phyloP scores from a whole-genome alignment of 2,888 invertebrate species.

The Cartodere bifasciata region DNA sequence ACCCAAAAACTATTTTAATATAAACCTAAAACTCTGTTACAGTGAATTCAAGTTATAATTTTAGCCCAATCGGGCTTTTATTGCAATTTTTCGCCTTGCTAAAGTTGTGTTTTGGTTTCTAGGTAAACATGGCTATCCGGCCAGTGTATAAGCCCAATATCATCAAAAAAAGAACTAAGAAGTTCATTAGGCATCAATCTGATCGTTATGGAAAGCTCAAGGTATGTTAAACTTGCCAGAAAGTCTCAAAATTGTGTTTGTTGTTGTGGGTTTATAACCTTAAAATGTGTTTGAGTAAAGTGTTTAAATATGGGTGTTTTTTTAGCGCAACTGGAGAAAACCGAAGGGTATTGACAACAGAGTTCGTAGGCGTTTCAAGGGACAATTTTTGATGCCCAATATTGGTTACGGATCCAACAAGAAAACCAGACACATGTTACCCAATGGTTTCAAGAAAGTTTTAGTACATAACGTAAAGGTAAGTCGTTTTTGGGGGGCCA shows the following conservation, averaged over 20 bases:
- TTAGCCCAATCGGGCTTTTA: constrained; percentile 3
- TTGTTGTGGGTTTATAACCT: constrained; percentile 9
- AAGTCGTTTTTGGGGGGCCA: too few species aligned
- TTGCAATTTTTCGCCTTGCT: constrained; percentile 1
- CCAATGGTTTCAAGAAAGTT: constrained; percentile 96
- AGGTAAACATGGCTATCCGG: constrained; percentile 69
- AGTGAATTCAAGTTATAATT: constrained; percentile 3
- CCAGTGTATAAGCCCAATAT: constrained; percentile 82
- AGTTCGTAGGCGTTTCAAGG: constrained; percentile 97
- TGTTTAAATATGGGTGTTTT: too few species aligned
- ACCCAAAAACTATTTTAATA: constrained; percentile 1
- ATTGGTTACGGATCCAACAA: constrained; percentile 97
- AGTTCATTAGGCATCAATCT: constrained; percentile 96
- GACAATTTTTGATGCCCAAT: constrained; percentile 96
- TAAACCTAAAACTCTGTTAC: not conserved
- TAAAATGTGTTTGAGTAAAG: too few species aligned
- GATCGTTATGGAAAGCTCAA: constrained; percentile 94
- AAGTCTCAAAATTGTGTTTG: not conserved
- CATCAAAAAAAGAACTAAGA: constrained; percentile 95
- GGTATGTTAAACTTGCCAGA: constrained; percentile 38
- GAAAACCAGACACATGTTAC: constrained; percentile 92
- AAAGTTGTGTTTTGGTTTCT: constrained; percentile 13
- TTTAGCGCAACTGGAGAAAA: constrained; percentile 94
- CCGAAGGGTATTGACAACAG: constrained; percentile 99
- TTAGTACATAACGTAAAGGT: constrained; percentile 77